Percentiles rank a stretch among this genome's conserved stretches.
Conservation (phyloP, 2,888 invertebrate species). For the Protodeltote pygarga region DNA sequence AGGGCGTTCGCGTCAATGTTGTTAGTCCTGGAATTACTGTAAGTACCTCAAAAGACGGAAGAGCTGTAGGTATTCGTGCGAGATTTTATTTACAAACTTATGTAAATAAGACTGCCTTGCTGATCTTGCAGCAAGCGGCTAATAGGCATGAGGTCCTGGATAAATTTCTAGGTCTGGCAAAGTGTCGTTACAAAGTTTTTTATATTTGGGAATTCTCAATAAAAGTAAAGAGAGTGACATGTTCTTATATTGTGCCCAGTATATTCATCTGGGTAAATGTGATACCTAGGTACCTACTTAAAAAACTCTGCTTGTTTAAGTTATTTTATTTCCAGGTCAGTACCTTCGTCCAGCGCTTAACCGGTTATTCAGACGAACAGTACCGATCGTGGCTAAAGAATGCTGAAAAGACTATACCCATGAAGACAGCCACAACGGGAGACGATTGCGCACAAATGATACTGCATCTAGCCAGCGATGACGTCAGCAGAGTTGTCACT, state of each 20-base stretch:
- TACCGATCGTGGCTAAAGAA: conserved; percentile 44
- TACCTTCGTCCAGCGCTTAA: conserved; percentile 42
- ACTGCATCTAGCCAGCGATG: conserved; percentile 93
- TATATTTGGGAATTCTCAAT: too few species aligned
- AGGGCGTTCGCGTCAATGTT: conserved; percentile 89
- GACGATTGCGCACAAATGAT: conserved; percentile 94
- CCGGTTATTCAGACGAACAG: conserved; percentile 40
- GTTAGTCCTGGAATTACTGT: conserved; percentile 91
- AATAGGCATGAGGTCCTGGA: too few species aligned
- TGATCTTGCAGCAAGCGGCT: not conserved
- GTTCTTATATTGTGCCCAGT: too few species aligned
- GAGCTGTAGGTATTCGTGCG: conserved; percentile 80
- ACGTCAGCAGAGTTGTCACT: conserved; percentile 93
- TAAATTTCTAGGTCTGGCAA: too few species aligned
- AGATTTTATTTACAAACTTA: too few species aligned
- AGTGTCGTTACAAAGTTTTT: too few species aligned
- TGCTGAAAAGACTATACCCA: conserved; percentile 32
- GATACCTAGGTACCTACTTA: too few species aligned
- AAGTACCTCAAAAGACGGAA: conserved; percentile 80
- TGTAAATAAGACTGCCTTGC: too few species aligned
- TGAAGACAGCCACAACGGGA: conserved; percentile 45
- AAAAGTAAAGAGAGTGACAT: too few species aligned
- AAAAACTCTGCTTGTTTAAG: too few species aligned
- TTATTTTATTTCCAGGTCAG: too few species aligned
- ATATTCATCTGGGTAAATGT: too few species aligned